Evolutionary conservation across 2,113 vertebrate species (phyloP).

Genomic region (Vulpes vulpes): DNA sequence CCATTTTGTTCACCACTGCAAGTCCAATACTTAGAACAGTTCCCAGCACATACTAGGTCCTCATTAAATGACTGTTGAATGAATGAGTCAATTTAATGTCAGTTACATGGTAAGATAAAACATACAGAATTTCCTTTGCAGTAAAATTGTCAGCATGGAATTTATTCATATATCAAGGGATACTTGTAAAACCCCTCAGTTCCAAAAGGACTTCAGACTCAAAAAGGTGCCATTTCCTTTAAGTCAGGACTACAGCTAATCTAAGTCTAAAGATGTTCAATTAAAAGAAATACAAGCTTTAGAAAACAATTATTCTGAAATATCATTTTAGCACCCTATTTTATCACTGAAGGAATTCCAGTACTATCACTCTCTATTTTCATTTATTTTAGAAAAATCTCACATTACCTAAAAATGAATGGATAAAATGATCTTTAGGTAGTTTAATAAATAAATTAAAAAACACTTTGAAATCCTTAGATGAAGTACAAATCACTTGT

Average conservation of each 20-base stretch:
- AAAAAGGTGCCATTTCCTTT: neutral
- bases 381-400: conserved; percentile 63
- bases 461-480: conserved; percentile 76
- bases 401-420: conserved; percentile 57
- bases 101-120: conserved; percentile 33
- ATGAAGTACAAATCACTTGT: conserved; percentile 81
- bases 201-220: neutral
- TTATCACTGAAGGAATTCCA: conserved; percentile 37
- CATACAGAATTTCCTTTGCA: conserved; percentile 12
- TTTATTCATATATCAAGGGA: conserved; percentile 42
- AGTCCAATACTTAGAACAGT: neutral
- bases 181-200: neutral
- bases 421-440: conserved; percentile 67
- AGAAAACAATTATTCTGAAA: conserved; percentile 47
- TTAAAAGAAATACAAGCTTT: conserved; percentile 55
- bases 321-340: conserved; percentile 33
- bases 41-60: neutral
- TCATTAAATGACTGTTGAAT: conserved; percentile 30
- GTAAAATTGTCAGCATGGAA: neutral
- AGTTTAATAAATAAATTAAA: conserved; percentile 79
- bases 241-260: neutral
- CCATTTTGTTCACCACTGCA: neutral
- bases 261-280: neutral
- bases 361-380: conserved; percentile 63
- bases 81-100: conserved; percentile 33